phyloP scores from a whole-genome alignment of 2,113 vertebrate species.

The Etheostoma cragini region DNA sequence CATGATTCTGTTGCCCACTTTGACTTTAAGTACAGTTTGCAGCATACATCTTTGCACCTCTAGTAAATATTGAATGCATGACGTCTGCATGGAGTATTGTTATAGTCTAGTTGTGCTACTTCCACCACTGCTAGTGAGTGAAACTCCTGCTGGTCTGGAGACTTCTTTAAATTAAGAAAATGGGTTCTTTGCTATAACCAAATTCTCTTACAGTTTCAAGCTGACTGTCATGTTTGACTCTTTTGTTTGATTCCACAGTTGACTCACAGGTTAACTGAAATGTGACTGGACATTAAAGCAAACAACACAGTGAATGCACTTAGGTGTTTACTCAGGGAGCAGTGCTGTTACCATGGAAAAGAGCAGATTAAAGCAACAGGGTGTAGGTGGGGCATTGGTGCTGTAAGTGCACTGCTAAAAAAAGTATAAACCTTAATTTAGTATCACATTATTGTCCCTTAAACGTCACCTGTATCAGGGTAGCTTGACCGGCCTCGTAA shows the following conservation, averaged over 20 bases:
- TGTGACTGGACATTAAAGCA: conserved; percentile 19
- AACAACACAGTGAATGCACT: not conserved
- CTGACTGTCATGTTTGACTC: not conserved
- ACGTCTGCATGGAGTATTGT: not conserved
- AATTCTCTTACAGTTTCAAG: not conserved
- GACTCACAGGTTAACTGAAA: conserved; percentile 16
- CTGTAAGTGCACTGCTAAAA: not conserved
- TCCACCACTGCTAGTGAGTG: not conserved
- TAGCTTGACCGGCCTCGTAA: conserved; percentile 16
- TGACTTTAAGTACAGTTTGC: not conserved
- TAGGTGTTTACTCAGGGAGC: conserved; percentile 61
- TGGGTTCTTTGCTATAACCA: not conserved
- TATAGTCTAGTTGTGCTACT: not conserved
- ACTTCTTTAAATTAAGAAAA: not conserved
- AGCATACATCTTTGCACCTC: not conserved
- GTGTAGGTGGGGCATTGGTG: not conserved
- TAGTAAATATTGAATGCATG: not conserved
- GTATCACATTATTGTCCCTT: conserved; percentile 13
- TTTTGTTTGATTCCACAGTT: conserved; percentile 7
- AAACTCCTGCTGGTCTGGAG: not conserved
- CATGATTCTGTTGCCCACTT: not conserved
- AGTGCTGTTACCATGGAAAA: conserved; percentile 31
- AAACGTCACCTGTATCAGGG: not conserved
- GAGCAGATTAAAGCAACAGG: conserved; percentile 22
- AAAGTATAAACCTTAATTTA: conserved; percentile 18